A percentile compares a stretch with the other conserved stretches of the same genome.
phyloP scores from a whole-genome alignment of 2,113 vertebrate species.

The Carassius gibelio region DNA sequence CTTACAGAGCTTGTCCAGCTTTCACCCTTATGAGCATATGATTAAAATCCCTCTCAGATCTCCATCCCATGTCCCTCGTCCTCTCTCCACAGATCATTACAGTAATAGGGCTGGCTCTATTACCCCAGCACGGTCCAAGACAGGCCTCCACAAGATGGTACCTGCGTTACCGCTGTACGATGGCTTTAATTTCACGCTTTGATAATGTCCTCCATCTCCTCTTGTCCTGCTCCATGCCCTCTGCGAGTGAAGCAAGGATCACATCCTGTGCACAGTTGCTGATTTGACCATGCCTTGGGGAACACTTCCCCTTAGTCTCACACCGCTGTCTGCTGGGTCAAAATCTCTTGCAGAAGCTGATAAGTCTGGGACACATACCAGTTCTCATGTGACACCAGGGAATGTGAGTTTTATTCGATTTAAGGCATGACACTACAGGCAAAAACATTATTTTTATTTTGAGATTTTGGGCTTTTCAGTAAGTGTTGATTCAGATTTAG shows the following conservation, averaged over 20 bases:
- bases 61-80: conserved; percentile 52
- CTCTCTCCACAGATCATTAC: conserved; percentile 75
- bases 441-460: not conserved
- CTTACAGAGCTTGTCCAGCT: conserved; percentile 10
- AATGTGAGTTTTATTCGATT: not conserved
- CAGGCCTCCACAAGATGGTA: conserved; percentile 58
- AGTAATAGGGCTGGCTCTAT: conserved; percentile 75
- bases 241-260: conserved; percentile 53
- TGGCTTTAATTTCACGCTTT: conserved; percentile 81
- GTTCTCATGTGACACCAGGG: not conserved
- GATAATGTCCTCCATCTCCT: conserved; percentile 69
- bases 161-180: conserved; percentile 66
- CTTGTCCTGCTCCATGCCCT: conserved; percentile 51
- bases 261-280: conserved; percentile 61
- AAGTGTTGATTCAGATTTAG: too few relatives aligned
- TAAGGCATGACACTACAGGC: not conserved
- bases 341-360: not conserved
- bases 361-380: not conserved
- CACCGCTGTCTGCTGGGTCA: not conserved
- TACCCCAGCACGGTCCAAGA: conserved; percentile 61
- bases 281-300: conserved; percentile 43
- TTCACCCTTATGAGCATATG: conserved; percentile 61
- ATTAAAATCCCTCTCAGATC: conserved; percentile 68
- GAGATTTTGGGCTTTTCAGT: not conserved
- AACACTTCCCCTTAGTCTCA: conserved; percentile 53